A percentile compares a stretch with the other conserved stretches of the same genome.
Evolutionary conservation across 2,888 invertebrate genomes (phyloP).

Genomic region (Phortica okadai): DNA sequence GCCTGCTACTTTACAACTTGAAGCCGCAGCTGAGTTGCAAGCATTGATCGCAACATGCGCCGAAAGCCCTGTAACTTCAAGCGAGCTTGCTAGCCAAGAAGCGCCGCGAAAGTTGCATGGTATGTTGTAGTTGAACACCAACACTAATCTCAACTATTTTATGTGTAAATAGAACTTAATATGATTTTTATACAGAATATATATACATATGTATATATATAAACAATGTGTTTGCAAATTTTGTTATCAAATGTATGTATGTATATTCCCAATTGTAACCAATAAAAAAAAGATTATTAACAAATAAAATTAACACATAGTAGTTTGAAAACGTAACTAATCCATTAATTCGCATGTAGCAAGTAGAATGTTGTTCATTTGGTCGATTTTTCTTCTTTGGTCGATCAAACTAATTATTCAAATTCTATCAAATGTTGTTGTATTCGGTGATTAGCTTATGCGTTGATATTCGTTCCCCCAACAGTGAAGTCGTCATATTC

Average conservation of each 20-base stretch:
- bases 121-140: slow-evolving; percentile 41
- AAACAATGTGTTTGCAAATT: not conserved
- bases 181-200: not conserved
- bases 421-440: not conserved
- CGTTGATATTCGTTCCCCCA: slow-evolving; percentile 55
- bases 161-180: not conserved
- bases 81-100: slow-evolving; percentile 21
- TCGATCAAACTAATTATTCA: not conserved
- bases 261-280: slow-evolving; percentile 2
- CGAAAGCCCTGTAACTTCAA: slow-evolving; percentile 38
- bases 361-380: slow-evolving; percentile 5
- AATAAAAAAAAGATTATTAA: slow-evolving; percentile 26
- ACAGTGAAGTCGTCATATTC: slow-evolving; percentile 56
- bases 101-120: slow-evolving; percentile 42
- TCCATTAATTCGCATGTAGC: slow-evolving; percentile 33
- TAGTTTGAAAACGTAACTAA: slow-evolving; percentile 56
- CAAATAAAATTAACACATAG: slow-evolving; percentile 39
- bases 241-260: not conserved
- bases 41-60: slow-evolving; percentile 23
- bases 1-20: not conserved
- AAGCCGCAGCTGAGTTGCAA: slow-evolving; percentile 22
- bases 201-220: not conserved
- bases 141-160: not conserved
- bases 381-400: not conserved
- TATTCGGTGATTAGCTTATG: slow-evolving; percentile 43